Conservation (phyloP, 2,113 vertebrate species). For the Hemicordylus capensis region DNA sequence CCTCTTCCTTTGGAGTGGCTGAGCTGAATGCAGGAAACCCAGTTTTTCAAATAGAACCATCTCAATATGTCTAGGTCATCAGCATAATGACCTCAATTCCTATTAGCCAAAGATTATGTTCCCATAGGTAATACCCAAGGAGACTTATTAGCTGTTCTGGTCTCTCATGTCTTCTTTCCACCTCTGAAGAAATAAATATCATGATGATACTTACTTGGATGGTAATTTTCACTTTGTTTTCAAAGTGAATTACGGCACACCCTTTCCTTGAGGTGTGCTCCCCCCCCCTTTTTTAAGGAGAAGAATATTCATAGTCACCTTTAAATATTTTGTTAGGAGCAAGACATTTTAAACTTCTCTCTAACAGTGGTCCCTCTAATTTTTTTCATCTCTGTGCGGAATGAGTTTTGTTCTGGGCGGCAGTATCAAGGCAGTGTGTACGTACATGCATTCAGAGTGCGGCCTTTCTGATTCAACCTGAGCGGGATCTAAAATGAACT, state of each 20-base stretch:
- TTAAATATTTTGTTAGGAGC: background rate
- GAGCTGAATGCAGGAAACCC: background rate
- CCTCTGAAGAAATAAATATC: slow-evolving; percentile 5
- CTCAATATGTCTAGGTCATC: background rate
- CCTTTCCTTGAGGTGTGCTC: background rate
- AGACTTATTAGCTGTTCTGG: background rate
- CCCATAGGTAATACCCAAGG: background rate
- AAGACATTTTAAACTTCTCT: background rate
- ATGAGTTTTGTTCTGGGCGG: no score
- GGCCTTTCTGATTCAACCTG: no score
- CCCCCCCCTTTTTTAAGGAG: background rate
- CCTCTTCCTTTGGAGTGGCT: background rate
- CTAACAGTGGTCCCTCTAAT: no score
- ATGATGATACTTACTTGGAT: background rate
- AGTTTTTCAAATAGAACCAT: background rate
- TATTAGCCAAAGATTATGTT: background rate
- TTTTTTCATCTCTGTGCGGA: no score
- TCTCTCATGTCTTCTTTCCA: background rate
- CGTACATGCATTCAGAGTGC: no score
- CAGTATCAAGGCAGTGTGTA: no score
- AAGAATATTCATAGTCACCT: background rate
- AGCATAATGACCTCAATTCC: background rate
- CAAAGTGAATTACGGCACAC: background rate
- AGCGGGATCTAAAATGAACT: no score
- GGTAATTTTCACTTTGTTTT: background rate